Evolutionary conservation across 1,140 invertebrate species (phyloP), one percentile per base, ranked within the genome.

Genomic region (Limonius californicus): DNA sequence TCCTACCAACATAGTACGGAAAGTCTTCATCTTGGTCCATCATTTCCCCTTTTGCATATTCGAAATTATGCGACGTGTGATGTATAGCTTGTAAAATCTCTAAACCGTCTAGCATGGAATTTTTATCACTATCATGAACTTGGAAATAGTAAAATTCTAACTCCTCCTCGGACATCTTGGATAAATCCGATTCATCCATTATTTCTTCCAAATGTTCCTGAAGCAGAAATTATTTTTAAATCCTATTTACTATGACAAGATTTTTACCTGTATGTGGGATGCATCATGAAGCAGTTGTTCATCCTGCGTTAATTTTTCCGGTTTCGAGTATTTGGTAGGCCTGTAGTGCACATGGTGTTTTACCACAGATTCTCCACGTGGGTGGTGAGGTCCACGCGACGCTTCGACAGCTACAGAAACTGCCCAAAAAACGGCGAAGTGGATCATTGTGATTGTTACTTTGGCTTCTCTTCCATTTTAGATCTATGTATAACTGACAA

Each of bases 91-190:
- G 78, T 32, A 92, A 73, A 63, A 93, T 83, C 79, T 94, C 91
- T 47, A 92, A 75, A 8, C 91, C 91, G 75, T 94, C 91, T 54
- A 93, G 77, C 72, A 86, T 87, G 0, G 83, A 86, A 72, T 94
- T 91, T 68, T 87, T 88, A 68, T 93, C 90, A 65, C 85, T 85
- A 71, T 94, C 91, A 67, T 94, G 91, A 9, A 89, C 74, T 69
- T 89, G 89, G 67, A 79, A 82, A 74, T 80, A 81, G 68, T 83
- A 80, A 64, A 85, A 82, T 71, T 91, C 89, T 65, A 91, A 75
- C 73, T 92, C 89, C 70, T 90, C 86, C 2, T 85, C 82, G 0
- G 83, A 83, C 83, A 91, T 85, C 58, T 84, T 83, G 4, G 83
- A 80, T 20, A 87, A 74, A 61, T 85, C 80, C 1, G 83, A 76